A percentile compares a stretch with the other conserved stretches of the same genome.
phyloP scores from a whole-genome alignment of 2,113 vertebrate genomes.

The Anser cygnoides region DNA sequence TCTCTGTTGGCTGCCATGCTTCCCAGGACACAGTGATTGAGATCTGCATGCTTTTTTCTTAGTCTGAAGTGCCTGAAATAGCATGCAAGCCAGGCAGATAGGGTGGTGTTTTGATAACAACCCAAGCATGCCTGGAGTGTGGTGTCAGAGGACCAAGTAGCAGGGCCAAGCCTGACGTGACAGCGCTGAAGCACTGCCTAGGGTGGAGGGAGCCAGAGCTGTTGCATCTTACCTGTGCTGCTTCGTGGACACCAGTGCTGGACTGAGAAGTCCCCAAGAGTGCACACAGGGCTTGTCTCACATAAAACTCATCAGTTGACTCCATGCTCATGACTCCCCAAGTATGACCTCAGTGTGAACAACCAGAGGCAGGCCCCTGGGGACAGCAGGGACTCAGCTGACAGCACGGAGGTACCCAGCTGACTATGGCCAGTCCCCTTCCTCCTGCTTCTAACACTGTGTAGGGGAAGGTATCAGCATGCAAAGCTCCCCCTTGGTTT shows the following conservation, averaged over 20 bases:
- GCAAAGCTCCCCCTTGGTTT: not conserved
- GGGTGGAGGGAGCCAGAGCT: not conserved
- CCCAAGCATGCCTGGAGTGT: fast-evolving
- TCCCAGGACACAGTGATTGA: fast-evolving
- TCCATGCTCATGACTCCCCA: not conserved
- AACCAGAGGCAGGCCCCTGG: fast-evolving
- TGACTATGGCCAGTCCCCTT: fast-evolving
- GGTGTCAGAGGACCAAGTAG: not conserved
- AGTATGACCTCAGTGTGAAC: not conserved
- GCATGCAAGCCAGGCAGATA: fast-evolving
- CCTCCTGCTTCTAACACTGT: not conserved
- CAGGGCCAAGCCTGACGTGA: fast-evolving
- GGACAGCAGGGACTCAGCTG: not conserved
- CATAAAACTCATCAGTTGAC: fast-evolving
- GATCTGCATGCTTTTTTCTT: fast-evolving
- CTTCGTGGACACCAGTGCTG: not conserved
- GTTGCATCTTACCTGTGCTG: not conserved
- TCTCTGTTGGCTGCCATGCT: not conserved
- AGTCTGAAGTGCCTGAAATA: not conserved
- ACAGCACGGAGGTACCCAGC: not conserved
- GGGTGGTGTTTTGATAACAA: not conserved
- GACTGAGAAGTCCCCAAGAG: not conserved
- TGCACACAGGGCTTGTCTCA: not conserved
- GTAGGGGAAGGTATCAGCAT: not conserved
- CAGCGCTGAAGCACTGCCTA: not conserved